Evolutionary conservation across 2,888 invertebrate species (phyloP), one percentile per base, ranked within the genome.

Genomic region (Drosophila macrothrix): DNA sequence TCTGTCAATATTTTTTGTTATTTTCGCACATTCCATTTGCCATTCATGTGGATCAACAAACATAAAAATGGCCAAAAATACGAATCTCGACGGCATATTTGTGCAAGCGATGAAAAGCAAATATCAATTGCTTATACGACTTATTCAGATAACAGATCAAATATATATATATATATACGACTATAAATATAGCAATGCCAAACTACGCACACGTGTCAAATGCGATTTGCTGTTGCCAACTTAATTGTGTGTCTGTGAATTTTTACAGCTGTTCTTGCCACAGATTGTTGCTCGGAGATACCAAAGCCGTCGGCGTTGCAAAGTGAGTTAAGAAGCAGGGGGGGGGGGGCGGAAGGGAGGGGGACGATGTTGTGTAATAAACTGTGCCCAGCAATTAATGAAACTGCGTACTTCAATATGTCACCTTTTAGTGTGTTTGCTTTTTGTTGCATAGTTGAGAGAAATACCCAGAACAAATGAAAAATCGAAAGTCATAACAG

Each of bases 41-140:
- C 52, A 46, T 39, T 50, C 33, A 46, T 49, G 28, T 60, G 49
- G 1, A 33, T 28, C 56, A 53, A 67, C 55, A 80, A 84, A 55
- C 39, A 61, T 33, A 49, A 22, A 43, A 64, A 64, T 35, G 37
- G 19, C 46, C 16, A n/a, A 73, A 73, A 78, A 62, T 56, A 50
- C 65, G 64, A 72, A 53, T 56, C 73, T 33, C 33, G 39, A 31
- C n/a, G 63, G 60, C 73, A 70, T 83, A 69, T 90, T 90, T 90
- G 83, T 64, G 80, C 88, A 70, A 78, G 73, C 82, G 76, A 84
- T 73, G 80, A 69, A 69, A 76, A 76, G 58, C 70, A 90, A 90
- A 84, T 74, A 84, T 65, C 46, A 53, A 9, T 16, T 58, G 63
- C 69, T 82, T 82, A 70, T 68, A 58, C 52, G 31, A 53, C n/a